Conservation (phyloP, 2,113 vertebrate species). For the Holacanthus passer region DNA sequence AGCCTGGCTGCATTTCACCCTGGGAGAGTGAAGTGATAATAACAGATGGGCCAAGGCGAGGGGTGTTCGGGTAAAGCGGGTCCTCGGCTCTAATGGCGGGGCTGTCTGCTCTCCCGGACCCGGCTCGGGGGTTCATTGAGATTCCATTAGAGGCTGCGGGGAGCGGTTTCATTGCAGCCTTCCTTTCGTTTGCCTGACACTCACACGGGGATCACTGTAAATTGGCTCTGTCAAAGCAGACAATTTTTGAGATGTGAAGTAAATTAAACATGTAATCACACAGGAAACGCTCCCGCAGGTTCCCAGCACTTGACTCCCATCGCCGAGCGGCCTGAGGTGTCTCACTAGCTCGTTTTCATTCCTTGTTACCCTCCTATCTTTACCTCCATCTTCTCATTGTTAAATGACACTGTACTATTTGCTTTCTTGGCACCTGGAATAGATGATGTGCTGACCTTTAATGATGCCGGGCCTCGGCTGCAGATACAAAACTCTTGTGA, state of each 20-base stretch:
- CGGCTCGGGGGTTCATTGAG: conserved; percentile 79
- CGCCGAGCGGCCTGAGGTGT: conserved; percentile 41
- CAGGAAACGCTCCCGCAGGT: conserved; percentile 60
- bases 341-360: conserved; percentile 56
- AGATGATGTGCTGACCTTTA: conserved; percentile 41
- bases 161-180: conserved; percentile 64
- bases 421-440: conserved; percentile 30
- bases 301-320: conserved; percentile 61
- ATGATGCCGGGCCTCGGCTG: conserved; percentile 3
- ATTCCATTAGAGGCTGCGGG: conserved; percentile 81
- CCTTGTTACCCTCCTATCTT: conserved; percentile 49
- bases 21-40: conserved; percentile 79
- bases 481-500: conserved; percentile 19
- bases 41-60: conserved; percentile 71
- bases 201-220: conserved; percentile 79
- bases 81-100: conserved; percentile 74
- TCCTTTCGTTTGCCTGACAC: conserved; percentile 78
- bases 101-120: conserved; percentile 75
- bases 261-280: conserved; percentile 86
- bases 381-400: conserved; percentile 50
- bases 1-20: conserved; percentile 57
- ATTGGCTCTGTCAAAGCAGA: conserved; percentile 85
- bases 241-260: conserved; percentile 82
- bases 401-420: conserved; percentile 57
- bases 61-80: conserved; percentile 73